Evolutionary conservation across 30 jellyfish, hydroid and myxozoan genomes (phyloP).

Genomic region (Aurelia aurita complex sp. Pacific): DNA sequence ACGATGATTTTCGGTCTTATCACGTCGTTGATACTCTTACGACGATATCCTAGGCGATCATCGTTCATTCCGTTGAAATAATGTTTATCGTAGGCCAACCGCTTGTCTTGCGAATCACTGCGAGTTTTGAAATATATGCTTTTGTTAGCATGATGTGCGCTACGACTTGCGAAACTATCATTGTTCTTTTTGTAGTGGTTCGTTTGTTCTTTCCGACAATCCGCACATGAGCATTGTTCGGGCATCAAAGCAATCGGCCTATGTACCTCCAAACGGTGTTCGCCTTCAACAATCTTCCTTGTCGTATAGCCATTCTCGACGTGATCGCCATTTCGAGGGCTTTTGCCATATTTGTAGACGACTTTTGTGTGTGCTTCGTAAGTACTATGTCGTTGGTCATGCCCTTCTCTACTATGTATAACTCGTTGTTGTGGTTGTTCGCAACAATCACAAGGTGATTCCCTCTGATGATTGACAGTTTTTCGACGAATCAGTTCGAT

Average conservation of each 20-base stretch:
- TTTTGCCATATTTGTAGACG: no score
- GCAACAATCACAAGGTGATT: not conserved
- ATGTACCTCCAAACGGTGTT: not conserved
- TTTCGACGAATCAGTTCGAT: not conserved
- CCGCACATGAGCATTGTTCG: slow-evolving; percentile 27
- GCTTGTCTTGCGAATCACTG: no score
- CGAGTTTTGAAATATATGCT: no score
- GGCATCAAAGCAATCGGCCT: slow-evolving; percentile 49
- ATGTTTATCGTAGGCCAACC: no score
- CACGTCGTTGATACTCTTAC: no score
- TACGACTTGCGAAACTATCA: not conserved
- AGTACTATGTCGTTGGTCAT: no score
- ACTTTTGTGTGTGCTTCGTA: no score
- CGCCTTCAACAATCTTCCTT: not conserved
- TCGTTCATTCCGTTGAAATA: no score
- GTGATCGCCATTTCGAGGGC: no score
- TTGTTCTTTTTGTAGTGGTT: not conserved
- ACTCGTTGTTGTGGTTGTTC: not conserved
- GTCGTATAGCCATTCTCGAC: not conserved
- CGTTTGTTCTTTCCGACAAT: slow-evolving; percentile 9
- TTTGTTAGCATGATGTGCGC: no score
- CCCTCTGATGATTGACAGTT: not conserved
- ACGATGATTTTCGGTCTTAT: no score
- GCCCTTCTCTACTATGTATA: not conserved
- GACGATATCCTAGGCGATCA: no score